These are phyloP conservation scores for Tipula vernalis DNA, from an alignment of 2,888 invertebrate genomes.

Conservation along the genomic window DNA sequence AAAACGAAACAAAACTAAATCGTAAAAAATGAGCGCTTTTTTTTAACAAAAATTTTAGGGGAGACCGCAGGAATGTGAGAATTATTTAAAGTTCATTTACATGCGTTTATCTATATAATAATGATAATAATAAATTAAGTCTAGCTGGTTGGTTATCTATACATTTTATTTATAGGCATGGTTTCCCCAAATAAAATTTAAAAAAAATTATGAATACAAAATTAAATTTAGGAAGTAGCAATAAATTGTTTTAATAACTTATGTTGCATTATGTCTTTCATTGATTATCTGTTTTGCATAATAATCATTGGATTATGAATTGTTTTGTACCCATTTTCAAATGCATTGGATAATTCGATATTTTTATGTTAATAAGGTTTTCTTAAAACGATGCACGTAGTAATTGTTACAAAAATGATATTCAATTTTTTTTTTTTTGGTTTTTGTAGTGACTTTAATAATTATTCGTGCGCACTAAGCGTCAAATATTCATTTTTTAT, in stretches of 20 bases:
- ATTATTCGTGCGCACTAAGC: background rate
- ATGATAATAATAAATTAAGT: background rate
- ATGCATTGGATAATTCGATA: background rate
- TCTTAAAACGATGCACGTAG: background rate
- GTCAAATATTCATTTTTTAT: background rate
- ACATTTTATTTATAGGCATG: background rate
- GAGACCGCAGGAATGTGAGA: background rate
- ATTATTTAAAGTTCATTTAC: background rate
- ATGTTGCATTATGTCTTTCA: background rate
- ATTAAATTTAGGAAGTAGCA: background rate
- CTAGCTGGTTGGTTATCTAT: background rate
- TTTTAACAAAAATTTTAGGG: background rate
- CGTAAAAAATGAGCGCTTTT: background rate
- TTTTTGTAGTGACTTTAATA: background rate
- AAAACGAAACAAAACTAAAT: background rate
- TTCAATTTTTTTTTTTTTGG: background rate
- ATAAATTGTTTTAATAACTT: background rate
- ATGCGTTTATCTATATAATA: background rate
- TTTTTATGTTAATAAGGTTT: background rate
- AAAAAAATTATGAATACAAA: background rate
- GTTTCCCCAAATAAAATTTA: background rate
- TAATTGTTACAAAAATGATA: background rate
- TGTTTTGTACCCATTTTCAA: background rate
- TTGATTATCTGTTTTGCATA: background rate
- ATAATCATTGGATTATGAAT: background rate